Conservation (phyloP, 1,140 invertebrate genomes). For the Cotesia glomerata region DNA sequence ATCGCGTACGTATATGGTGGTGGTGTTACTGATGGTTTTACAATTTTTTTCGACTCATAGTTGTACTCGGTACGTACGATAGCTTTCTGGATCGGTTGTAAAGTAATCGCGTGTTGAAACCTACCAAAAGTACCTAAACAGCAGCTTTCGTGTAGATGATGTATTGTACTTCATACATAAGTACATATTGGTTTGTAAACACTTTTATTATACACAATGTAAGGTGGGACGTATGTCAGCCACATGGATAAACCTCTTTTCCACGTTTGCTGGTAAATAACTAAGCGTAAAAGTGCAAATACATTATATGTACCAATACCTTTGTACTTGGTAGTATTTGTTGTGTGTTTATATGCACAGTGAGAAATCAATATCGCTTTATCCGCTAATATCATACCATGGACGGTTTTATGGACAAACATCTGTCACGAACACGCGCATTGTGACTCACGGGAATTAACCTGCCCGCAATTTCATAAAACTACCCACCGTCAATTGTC, state of each 20-base stretch:
- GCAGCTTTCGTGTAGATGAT: neutral
- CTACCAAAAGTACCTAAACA: conserved; percentile 16
- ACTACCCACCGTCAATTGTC: too few species aligned
- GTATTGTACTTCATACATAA: conserved; percentile 23
- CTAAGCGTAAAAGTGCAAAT: conserved; percentile 20
- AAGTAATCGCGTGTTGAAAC: neutral
- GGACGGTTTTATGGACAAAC: neutral
- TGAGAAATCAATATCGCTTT: conserved; percentile 3
- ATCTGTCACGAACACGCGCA: conserved; percentile 13
- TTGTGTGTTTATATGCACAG: neutral
- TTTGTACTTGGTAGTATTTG: too few species aligned
- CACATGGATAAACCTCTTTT: conserved; percentile 12
- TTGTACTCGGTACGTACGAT: neutral
- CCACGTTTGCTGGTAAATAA: conserved; percentile 12
- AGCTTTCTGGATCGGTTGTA: too few species aligned
- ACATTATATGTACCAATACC: neutral
- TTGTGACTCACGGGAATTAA: neutral
- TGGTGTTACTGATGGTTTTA: neutral
- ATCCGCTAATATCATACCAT: neutral
- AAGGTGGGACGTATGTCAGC: neutral
- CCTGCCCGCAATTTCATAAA: neutral
- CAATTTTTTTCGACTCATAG: neutral
- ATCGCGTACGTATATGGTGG: neutral
- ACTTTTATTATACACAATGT: conserved; percentile 8
- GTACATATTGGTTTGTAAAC: conserved; percentile 27